Evolutionary conservation across 1,140 invertebrate species (phyloP).

Genomic region (Harpegnathos saltator): DNA sequence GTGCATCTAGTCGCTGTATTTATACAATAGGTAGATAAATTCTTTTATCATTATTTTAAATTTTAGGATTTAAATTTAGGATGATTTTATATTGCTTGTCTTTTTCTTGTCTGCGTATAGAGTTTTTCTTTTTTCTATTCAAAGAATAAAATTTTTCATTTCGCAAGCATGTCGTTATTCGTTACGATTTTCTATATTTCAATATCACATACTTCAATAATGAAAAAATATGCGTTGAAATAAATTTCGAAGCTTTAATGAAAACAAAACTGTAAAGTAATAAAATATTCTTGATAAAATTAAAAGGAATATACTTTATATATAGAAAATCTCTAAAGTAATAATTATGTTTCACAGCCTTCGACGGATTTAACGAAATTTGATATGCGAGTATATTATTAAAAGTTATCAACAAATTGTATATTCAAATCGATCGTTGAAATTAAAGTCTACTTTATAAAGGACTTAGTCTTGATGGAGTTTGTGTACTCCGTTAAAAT

Average conservation of each 20-base stretch:
- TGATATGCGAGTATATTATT: constrained; percentile 36
- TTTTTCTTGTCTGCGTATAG: constrained; percentile 1
- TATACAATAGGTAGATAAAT: not conserved
- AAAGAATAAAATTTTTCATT: not conserved
- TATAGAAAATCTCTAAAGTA: constrained; percentile 6
- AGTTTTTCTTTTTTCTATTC: constrained; percentile 20
- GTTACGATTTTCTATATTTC: too few relatives aligned
- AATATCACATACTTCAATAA: too few relatives aligned
- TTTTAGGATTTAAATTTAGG: constrained; percentile 34
- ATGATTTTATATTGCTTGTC: not conserved
- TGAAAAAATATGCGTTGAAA: too few relatives aligned
- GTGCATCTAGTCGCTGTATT: not conserved
- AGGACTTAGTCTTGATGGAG: constrained; percentile 34
- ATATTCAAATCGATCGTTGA: constrained; percentile 36
- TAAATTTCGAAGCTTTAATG: too few relatives aligned
- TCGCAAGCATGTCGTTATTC: not conserved
- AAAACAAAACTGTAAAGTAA: not conserved
- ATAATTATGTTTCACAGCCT: constrained; percentile 7
- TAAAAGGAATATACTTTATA: constrained; percentile 12
- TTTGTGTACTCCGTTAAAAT: constrained; percentile 22
- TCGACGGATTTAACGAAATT: constrained; percentile 35
- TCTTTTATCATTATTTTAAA: not conserved
- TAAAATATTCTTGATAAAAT: constrained; percentile 10
- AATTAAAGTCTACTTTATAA: constrained; percentile 37
- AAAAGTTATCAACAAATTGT: constrained; percentile 49